Evolutionary conservation across 1,140 invertebrate genomes (phyloP).

Genomic region (Atta colombica): DNA sequence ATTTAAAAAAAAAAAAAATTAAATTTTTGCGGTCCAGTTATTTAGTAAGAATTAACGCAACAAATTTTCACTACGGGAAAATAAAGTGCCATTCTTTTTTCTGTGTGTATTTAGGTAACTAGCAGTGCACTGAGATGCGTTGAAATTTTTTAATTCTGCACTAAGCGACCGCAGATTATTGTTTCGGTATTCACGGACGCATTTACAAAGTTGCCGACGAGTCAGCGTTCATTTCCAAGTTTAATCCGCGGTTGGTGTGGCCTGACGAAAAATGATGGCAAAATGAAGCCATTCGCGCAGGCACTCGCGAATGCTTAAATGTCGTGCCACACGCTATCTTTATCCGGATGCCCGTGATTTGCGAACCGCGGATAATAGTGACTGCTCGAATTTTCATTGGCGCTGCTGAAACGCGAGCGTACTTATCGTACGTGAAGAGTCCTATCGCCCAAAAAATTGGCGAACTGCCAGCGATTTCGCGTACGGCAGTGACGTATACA

Average conservation of each 20-base stretch:
- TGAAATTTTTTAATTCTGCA: constrained; percentile 40
- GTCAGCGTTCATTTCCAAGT: constrained; percentile 39
- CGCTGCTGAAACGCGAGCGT: constrained; percentile 40
- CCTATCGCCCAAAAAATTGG: constrained; percentile 54
- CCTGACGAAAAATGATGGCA: constrained; percentile 29
- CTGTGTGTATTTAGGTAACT: constrained; percentile 11
- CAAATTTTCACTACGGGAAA: neutral
- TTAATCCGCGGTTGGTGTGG: constrained; percentile 43
- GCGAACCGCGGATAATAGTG: constrained; percentile 56
- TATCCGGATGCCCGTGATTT: constrained; percentile 37
- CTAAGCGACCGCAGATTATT: constrained; percentile 42
- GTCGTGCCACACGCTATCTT: constrained; percentile 33
- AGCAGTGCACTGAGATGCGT: neutral
- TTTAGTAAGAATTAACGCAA: constrained; percentile 25
- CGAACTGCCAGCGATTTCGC: constrained; percentile 27
- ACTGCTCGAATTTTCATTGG: constrained; percentile 52
- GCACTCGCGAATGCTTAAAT: constrained; percentile 24
- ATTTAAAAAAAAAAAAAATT: constrained; percentile 10
- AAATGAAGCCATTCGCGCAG: constrained; percentile 44
- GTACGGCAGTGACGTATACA: neutral
- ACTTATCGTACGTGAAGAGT: constrained; percentile 60
- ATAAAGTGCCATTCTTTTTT: neutral
- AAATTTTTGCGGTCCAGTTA: constrained; percentile 13
- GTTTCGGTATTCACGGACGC: constrained; percentile 28
- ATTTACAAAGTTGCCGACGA: constrained; percentile 32